Evolutionary conservation across 2,113 vertebrate genomes (phyloP).

Genomic region (Ailurus styani): DNA sequence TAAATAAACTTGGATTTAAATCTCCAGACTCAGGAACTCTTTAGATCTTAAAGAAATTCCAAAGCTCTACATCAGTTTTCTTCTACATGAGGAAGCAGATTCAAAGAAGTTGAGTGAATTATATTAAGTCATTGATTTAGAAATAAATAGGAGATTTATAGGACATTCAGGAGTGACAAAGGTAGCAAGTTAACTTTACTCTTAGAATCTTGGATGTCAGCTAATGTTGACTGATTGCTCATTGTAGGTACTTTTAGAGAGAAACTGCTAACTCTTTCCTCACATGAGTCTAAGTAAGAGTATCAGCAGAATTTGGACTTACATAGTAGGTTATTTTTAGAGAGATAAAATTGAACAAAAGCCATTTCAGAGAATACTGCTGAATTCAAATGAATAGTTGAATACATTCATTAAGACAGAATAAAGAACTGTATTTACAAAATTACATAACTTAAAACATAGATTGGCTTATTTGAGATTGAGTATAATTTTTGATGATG

Average conservation of each 20-base stretch:
- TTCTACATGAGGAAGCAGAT: background rate
- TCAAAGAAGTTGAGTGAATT: slow-evolving; percentile 16
- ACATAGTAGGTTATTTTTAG: slow-evolving; percentile 22
- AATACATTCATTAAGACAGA: background rate
- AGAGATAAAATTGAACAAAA: slow-evolving; percentile 21
- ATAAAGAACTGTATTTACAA: background rate
- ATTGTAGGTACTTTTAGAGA: background rate
- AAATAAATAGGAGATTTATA: background rate
- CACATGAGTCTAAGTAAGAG: background rate
- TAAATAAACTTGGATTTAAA: slow-evolving; percentile 25
- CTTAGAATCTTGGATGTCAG: slow-evolving; percentile 21
- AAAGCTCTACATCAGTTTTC: background rate
- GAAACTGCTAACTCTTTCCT: background rate
- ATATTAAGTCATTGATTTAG: background rate
- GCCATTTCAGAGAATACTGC: background rate
- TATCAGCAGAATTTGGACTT: background rate
- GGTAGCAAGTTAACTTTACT: slow-evolving; percentile 4
- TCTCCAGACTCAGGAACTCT: background rate
- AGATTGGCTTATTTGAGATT: background rate
- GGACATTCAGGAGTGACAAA: background rate
- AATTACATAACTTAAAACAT: background rate
- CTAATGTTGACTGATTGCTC: background rate
- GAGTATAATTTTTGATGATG: slow-evolving; percentile 30
- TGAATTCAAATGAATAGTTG: background rate
- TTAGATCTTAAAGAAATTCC: background rate